Conservation (phyloP, 2,113 vertebrate species). For the Calidris pugnax region DNA sequence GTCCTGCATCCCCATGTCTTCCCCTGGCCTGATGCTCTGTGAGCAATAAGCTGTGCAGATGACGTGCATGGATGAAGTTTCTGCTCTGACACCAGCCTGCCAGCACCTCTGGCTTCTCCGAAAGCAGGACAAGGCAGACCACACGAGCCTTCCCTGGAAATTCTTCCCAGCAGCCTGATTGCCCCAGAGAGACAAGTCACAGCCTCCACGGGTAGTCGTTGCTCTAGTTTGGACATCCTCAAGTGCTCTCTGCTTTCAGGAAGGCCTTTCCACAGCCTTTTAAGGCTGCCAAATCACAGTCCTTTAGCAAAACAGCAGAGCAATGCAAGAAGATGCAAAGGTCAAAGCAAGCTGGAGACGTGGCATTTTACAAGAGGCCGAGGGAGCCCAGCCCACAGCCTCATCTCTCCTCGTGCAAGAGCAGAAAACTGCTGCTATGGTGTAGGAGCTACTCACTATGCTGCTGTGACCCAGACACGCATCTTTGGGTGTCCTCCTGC, state of each 20-base stretch:
- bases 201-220: neutral
- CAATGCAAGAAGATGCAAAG: neutral
- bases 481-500: neutral
- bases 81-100: neutral
- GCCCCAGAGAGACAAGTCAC: neutral
- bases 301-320: neutral
- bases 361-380: neutral
- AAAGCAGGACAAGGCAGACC: neutral
- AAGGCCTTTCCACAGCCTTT: neutral
- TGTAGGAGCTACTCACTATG: neutral
- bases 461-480: neutral
- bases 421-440: neutral
- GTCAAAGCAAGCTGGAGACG: neutral
- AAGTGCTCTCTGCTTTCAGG: neutral
- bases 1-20: neutral
- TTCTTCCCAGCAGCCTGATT: neutral
- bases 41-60: neutral
- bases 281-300: neutral
- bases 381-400: neutral
- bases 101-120: neutral
- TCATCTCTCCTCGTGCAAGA: neutral
- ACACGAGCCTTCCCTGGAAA: neutral
- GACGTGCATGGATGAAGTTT: neutral
- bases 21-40: rapidly evolving
- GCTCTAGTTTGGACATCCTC: neutral